Percentiles rank a stretch among this genome's conserved stretches.
Conservation (phyloP, 2,797 vertebrate genomes). For the Coreius guichenoti region DNA sequence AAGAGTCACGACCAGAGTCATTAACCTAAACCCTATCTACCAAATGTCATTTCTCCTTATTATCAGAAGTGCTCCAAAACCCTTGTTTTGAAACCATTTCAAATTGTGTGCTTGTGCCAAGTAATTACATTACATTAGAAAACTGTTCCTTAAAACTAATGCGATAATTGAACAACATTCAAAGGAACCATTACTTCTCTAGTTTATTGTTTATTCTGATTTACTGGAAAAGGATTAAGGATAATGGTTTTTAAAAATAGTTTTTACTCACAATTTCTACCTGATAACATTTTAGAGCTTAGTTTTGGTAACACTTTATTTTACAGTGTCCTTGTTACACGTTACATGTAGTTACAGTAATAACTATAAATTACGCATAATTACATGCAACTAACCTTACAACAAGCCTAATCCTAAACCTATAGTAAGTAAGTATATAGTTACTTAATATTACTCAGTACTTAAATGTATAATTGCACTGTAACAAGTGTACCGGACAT, state of each 20-base stretch:
- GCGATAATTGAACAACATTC: not conserved
- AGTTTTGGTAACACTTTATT: too few relatives aligned
- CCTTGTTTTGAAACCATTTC: not conserved
- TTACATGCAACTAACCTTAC: too few relatives aligned
- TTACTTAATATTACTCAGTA: too few relatives aligned
- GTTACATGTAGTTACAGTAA: too few relatives aligned
- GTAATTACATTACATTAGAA: not conserved
- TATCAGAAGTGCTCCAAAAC: not conserved
- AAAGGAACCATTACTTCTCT: not conserved
- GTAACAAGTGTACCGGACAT: too few relatives aligned
- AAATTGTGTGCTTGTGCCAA: not conserved
- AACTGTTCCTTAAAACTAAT: not conserved
- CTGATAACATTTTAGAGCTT: not conserved
- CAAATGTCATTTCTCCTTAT: constrained; percentile 22
- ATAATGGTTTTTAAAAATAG: not conserved
- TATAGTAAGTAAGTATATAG: too few relatives aligned
- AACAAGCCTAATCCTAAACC: too few relatives aligned
- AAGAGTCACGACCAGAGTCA: constrained; percentile 26
- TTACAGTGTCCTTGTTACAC: too few relatives aligned
- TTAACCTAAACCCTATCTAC: constrained; percentile 46
- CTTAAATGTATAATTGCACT: too few relatives aligned
- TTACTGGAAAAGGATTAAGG: not conserved
- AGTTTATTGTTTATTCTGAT: not conserved
- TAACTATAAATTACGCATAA: too few relatives aligned
- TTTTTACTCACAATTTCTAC: not conserved